phyloP scores from a whole-genome alignment of 2,888 invertebrate species.

The Tanaodytes sp. region DNA sequence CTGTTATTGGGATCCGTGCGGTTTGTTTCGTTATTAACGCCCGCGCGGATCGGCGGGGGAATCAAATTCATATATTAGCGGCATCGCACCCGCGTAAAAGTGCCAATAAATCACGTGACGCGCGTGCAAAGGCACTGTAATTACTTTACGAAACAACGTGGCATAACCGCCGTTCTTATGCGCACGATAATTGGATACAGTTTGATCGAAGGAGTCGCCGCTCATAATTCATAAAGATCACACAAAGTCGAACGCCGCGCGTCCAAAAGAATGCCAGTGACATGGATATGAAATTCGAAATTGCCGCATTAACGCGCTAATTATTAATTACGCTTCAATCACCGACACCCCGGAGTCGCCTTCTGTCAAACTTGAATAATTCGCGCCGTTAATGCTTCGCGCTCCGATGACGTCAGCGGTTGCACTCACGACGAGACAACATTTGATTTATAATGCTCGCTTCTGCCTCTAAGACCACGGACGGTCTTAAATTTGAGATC shows the following conservation, averaged over 20 bases:
- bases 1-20: too few relatives aligned
- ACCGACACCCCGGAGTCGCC: not conserved
- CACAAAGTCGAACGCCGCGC: constrained; percentile 26
- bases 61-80: constrained; percentile 48
- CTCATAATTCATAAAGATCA: constrained; percentile 43
- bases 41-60: constrained; percentile 25
- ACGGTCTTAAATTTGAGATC: too few relatives aligned
- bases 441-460: too few relatives aligned
- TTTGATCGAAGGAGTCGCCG: constrained; percentile 35
- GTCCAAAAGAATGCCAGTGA: constrained; percentile 26
- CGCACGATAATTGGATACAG: constrained; percentile 44
- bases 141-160: constrained; percentile 54
- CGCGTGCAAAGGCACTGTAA: constrained; percentile 41
- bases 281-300: constrained; percentile 28
- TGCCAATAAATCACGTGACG: constrained; percentile 47
- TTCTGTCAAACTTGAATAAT: too few relatives aligned
- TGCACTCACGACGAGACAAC: too few relatives aligned
- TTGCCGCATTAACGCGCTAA: constrained; percentile 5
- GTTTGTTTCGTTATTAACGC: constrained; percentile 34
- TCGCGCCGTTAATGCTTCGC: too few relatives aligned
- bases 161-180: constrained; percentile 47
- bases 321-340: too few relatives aligned
- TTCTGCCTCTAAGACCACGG: too few relatives aligned
- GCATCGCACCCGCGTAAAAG: constrained; percentile 50
- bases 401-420: too few relatives aligned